Conservation (phyloP, 2,888 invertebrate species). For the Synergus japonicus region DNA sequence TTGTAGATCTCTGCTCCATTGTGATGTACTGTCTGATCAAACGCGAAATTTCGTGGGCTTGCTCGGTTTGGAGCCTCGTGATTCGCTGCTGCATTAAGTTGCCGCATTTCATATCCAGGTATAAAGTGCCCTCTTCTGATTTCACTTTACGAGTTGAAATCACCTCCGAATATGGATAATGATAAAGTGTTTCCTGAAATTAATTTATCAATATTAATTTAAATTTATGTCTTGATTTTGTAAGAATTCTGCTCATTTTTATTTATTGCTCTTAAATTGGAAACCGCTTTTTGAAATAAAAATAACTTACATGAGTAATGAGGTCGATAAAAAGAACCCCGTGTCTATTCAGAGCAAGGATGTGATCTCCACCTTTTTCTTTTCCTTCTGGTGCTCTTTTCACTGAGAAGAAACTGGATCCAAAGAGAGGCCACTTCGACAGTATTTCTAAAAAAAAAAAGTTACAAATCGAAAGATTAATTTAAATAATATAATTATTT, state of each 20-base stretch:
- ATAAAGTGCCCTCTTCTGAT: conserved; percentile 94
- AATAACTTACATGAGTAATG: conserved; percentile 86
- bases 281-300: not conserved
- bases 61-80: conserved; percentile 96
- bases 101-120: conserved; percentile 97
- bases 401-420: conserved; percentile 98
- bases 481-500: conserved; percentile 7
- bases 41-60: conserved; percentile 97
- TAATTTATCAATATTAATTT: conserved; percentile 39
- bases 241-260: conserved; percentile 22
- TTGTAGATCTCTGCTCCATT: conserved; percentile 84
- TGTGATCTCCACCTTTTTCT: conserved; percentile 84
- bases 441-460: conserved; percentile 85
- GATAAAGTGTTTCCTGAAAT: conserved; percentile 89
- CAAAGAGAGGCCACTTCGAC: conserved; percentile 97
- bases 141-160: conserved; percentile 96
- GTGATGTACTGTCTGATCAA: conserved; percentile 98
- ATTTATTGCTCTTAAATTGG: not conserved
- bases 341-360: conserved; percentile 94
- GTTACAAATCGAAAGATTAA: not conserved
- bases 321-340: conserved; percentile 96
- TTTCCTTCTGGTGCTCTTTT: conserved; percentile 88
- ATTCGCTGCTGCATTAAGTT: conserved; percentile 97
- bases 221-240: not conserved
- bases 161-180: conserved; percentile 96